Base-by-base conservation (phyloP, 2,888 invertebrate species). In the Encarsia formosa region DNA sequence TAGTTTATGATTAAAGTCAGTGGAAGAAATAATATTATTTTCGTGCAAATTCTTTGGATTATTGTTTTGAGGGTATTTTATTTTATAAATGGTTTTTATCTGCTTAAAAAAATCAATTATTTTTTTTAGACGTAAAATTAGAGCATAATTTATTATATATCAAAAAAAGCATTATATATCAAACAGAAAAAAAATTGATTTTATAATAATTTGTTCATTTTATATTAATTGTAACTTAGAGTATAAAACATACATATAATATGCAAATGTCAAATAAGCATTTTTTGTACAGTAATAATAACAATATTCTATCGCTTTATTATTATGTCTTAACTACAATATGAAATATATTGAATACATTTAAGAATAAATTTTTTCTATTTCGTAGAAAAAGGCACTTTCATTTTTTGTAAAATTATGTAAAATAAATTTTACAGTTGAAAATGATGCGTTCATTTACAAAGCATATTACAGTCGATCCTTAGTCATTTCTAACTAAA, bases 381-480 rank as follows among this genome's bases (percentile, higher is more conserved):
- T 49, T 22, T 51, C 43, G 41, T 24, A 8, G 15, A 49, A 58
- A 42, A 50, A 53, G 52, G 47, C 40, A 42, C 37, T 37, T 58
- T 52, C 35, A 16, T 42, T 49, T 55, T 46, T 50, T 59, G 46
- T 54, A 54, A 47, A 44, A 45, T 57, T 59, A 57, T 56, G 52
- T 52, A 51, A 54, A 46, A 51, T 47, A 59, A 49, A 39, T 53
- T 52, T 45, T 48, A 52, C 32, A 43, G 23, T 58, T 29, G 49
- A 53, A 52, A 61, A 61, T 57, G 46, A 66, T 56, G 67, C 68
- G 61, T 59, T 63, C 67, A 67, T 69, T 59, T 69, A 69, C 68
- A 68, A 68, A 68, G 68, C 68, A 60, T 38, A 53, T 51, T 49
- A 59, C 50, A 51, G 53, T 50, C 47, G 40, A 49, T 56, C 47